Base-by-base conservation (phyloP, 64 coral and sea anemone species). In the Pachyseris speciosa region DNA sequence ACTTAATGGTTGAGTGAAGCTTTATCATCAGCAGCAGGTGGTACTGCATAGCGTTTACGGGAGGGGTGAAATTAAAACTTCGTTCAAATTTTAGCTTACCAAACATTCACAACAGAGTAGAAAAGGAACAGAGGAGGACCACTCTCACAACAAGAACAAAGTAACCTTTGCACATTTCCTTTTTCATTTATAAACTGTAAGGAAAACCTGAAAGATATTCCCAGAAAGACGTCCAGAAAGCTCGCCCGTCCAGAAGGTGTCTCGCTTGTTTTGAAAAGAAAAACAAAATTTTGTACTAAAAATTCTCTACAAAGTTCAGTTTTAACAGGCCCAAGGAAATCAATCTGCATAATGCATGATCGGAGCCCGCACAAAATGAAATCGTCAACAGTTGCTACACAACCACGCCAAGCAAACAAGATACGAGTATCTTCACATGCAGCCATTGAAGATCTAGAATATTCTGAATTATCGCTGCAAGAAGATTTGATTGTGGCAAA, bases 301-400 rank as follows among this genome's bases (percentile, higher is more conserved):
- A n/a, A n/a, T n/a, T n/a, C n/a, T n/a, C n/a, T n/a, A n/a, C n/a
- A n/a, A n/a, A n/a, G n/a, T n/a, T n/a, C n/a, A n/a, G n/a, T n/a
- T n/a, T n/a, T n/a, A n/a, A n/a, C n/a, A n/a, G n/a, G n/a, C n/a
- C n/a, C 22, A 1, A 26, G 25, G 10, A 28, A 64, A 64, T 26
- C 60, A 7, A 1, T 64, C 19, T 30, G 60, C 9, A 24, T 8
- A 10, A 32, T 32, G 24, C 22, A 45, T 6, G 43, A 6, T 45
- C n/a, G n/a, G n/a, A n/a, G n/a, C n/a, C n/a, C n/a, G 43, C 43
- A 45, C 43, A 45, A 45, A 45, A 45, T 53, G 13, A 3, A 3
- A 11, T 26, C 75, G 75, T 79, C 75, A 32, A 78, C 27, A 31
- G 75, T 79, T 79, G 75, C 75, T 78, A 58, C 45, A 78, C 75